phyloP scores from a whole-genome alignment of 1,140 invertebrate genomes.

The Eumeta japonica region DNA sequence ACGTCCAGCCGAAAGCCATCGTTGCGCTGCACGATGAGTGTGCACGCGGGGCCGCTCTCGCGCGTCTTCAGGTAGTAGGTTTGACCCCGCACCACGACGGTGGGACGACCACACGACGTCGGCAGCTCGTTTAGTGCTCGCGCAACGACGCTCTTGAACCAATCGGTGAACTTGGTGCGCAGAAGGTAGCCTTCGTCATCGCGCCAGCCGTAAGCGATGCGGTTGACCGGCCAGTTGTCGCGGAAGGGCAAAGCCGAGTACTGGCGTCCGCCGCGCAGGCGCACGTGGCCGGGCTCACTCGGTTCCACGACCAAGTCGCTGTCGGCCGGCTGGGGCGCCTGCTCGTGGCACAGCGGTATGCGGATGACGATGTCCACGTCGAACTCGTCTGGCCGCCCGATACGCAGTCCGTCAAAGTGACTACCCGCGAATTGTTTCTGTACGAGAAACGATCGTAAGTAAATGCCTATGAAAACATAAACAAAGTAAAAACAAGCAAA shows the following conservation, averaged over 20 bases:
- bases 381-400: constrained; percentile 58
- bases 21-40: constrained; percentile 24
- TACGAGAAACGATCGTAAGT: no score
- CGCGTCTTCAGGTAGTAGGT: constrained; percentile 21
- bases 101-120: no score
- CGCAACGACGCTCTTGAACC: constrained; percentile 41
- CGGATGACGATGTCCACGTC: constrained; percentile 56
- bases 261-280: constrained; percentile 26
- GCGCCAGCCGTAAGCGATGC: constrained; percentile 27
- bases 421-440: constrained; percentile 56
- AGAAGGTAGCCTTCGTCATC: constrained; percentile 28
- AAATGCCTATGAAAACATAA: no score
- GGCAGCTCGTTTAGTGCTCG: constrained; percentile 21
- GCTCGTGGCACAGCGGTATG: constrained; percentile 41
- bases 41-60: constrained; percentile 51
- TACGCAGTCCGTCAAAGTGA: constrained; percentile 55
- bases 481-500: no score
- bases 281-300: constrained; percentile 22
- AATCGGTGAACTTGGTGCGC: constrained; percentile 36
- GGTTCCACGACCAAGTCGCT: constrained; percentile 31
- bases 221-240: constrained; percentile 28
- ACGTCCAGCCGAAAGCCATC: constrained; percentile 29
- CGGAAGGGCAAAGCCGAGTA: constrained; percentile 23
- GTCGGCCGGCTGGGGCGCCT: no score
- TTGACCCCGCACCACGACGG: constrained; percentile 12